Evolutionary conservation across 2,888 invertebrate species (phyloP).

Genomic region (Eustalomyia histrio): DNA sequence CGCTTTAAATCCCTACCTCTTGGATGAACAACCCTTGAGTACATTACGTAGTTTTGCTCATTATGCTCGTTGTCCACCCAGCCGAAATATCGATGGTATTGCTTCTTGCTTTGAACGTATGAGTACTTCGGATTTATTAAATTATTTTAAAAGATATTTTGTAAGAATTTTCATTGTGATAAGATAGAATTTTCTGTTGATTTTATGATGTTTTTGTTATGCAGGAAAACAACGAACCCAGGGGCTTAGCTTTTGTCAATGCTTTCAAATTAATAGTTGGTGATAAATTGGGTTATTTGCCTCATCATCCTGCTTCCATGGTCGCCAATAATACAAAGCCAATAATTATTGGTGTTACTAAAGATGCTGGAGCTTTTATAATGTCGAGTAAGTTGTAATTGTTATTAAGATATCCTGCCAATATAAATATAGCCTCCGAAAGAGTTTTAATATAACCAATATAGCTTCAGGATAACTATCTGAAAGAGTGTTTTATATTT

Average conservation of each 20-base stretch:
- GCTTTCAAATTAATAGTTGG: slow-evolving; percentile 76
- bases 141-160: slow-evolving; percentile 71
- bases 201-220: neutral
- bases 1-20: slow-evolving; percentile 80
- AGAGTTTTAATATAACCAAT: too few relatives aligned
- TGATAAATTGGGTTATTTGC: slow-evolving; percentile 74
- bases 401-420: too few relatives aligned
- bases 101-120: slow-evolving; percentile 69
- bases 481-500: too few relatives aligned
- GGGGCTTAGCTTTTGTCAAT: slow-evolving; percentile 71
- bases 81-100: slow-evolving; percentile 28
- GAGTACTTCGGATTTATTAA: slow-evolving; percentile 72
- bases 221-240: slow-evolving; percentile 71
- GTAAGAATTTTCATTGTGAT: slow-evolving; percentile 52
- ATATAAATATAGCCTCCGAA: too few relatives aligned
- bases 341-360: slow-evolving; percentile 79
- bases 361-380: slow-evolving; percentile 80
- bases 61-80: slow-evolving; percentile 74
- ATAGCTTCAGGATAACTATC: too few relatives aligned
- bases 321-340: slow-evolving; percentile 73
- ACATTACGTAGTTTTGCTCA: slow-evolving; percentile 77
- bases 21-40: slow-evolving; percentile 78
- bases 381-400: slow-evolving; percentile 76
- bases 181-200: neutral
- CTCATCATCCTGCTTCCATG: slow-evolving; percentile 73